Percentiles rank a stretch among this genome's conserved stretches.
Evolutionary conservation across 2,888 invertebrate species (phyloP).

Genomic region (Drosophila nr. fundita): DNA sequence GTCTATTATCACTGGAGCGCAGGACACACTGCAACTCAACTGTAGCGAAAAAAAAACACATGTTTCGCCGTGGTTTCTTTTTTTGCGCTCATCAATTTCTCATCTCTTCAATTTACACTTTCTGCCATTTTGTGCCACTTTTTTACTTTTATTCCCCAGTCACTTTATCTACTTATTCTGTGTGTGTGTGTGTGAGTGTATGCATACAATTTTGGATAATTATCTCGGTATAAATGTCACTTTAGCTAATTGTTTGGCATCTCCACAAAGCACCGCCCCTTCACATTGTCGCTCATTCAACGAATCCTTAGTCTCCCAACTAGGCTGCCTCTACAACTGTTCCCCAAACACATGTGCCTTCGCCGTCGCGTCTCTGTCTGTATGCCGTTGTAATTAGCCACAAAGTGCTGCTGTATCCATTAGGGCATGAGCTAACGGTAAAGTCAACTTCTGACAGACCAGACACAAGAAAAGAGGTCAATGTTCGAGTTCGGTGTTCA

Average conservation of each 20-base stretch:
- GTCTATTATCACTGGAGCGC: slow-evolving; percentile 52
- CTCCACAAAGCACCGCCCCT: slow-evolving; percentile 30
- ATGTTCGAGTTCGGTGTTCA: slow-evolving; percentile 31
- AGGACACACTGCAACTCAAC: slow-evolving; percentile 20
- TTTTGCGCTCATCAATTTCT: slow-evolving; percentile 4
- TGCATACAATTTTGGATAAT: slow-evolving; percentile 64
- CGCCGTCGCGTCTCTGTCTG: slow-evolving; percentile 1
- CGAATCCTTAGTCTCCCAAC: slow-evolving; percentile 7
- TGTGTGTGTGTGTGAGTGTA: slow-evolving; percentile 21
- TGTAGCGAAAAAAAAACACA: slow-evolving; percentile 11
- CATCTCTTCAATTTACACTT: slow-evolving; percentile 29
- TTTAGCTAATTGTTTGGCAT: slow-evolving; percentile 66
- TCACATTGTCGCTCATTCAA: neutral
- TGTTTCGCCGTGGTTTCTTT: neutral
- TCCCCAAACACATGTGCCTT: neutral
- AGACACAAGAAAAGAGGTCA: slow-evolving; percentile 60
- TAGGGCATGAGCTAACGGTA: slow-evolving; percentile 12
- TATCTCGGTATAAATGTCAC: slow-evolving; percentile 69
- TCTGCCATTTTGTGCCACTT: slow-evolving; percentile 16
- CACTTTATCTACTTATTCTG: neutral
- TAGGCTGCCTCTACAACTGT: neutral
- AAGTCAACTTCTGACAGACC: slow-evolving; percentile 9
- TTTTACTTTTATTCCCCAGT: neutral
- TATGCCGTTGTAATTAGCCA: slow-evolving; percentile 58
- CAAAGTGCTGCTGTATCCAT: slow-evolving; percentile 43